Conservation (phyloP, 2,888 invertebrate species). For the Saturnia pavonia region DNA sequence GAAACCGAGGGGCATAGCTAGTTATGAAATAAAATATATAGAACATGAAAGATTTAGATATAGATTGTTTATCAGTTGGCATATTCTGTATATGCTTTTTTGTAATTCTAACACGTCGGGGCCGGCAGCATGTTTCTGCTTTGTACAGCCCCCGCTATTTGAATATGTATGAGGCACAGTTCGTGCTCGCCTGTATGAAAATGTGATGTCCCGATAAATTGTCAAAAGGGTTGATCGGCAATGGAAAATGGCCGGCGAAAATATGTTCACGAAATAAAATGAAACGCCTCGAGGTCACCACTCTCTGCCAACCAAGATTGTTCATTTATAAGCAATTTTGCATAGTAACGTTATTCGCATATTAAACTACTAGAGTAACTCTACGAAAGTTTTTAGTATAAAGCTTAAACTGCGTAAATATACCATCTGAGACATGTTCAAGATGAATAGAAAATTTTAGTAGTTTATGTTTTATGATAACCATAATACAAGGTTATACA, state of each 20-base stretch:
- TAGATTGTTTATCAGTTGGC: constrained; percentile 61
- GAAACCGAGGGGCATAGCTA: background rate
- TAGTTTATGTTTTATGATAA: background rate
- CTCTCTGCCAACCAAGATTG: constrained; percentile 50
- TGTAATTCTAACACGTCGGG: constrained; percentile 74
- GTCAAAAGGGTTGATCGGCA: constrained; percentile 78
- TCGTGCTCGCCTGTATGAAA: constrained; percentile 74
- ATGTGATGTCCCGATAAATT: constrained; percentile 80
- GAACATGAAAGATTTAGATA: constrained; percentile 38
- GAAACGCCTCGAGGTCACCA: constrained; percentile 49
- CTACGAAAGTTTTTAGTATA: background rate
- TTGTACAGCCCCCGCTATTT: constrained; percentile 70
- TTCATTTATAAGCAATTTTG: constrained; percentile 47
- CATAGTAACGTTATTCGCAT: constrained; percentile 20
- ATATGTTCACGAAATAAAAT: constrained; percentile 59
- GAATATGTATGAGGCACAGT: constrained; percentile 76
- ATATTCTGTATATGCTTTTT: constrained; percentile 59
- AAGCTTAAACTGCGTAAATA: background rate
- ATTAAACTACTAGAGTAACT: background rate
- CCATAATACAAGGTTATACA: background rate
- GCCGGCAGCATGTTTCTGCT: constrained; percentile 68
- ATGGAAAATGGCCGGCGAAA: constrained; percentile 67
- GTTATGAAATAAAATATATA: constrained; percentile 17
- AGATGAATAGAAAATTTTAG: background rate
- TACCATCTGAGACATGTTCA: background rate